A percentile compares a stretch with the other conserved stretches of the same genome.
Conservation (phyloP, 1,140 invertebrate genomes). For the Chymomyza costata region DNA sequence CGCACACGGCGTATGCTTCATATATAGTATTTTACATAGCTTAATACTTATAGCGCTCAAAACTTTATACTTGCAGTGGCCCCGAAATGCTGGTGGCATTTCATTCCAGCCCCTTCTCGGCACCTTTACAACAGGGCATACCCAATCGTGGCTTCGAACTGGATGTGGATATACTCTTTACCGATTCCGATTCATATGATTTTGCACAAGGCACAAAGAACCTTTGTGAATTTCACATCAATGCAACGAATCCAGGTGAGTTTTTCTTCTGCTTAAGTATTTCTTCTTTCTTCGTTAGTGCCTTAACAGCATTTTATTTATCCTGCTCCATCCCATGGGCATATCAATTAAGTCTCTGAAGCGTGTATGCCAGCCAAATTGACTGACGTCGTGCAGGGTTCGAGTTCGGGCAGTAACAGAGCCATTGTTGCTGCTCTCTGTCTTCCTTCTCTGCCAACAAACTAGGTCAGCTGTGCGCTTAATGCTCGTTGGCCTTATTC, state of each 20-base stretch:
- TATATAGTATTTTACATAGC: slow-evolving; percentile 23
- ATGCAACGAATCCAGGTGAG: slow-evolving; percentile 79
- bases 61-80: slow-evolving; percentile 77
- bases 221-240: slow-evolving; percentile 84
- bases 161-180: slow-evolving; percentile 90
- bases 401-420: no score
- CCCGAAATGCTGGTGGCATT: slow-evolving; percentile 91
- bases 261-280: neutral
- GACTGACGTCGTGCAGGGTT: no score
- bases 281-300: no score
- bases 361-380: no score
- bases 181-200: slow-evolving; percentile 86
- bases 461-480: slow-evolving; percentile 26
- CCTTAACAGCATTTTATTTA: no score
- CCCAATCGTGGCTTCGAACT: slow-evolving; percentile 86
- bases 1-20: slow-evolving; percentile 25
- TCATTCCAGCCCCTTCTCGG: slow-evolving; percentile 85
- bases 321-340: neutral
- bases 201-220: slow-evolving; percentile 78
- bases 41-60: neutral
- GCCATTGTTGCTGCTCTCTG: neutral
- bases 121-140: slow-evolving; percentile 81
- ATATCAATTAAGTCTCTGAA: no score
- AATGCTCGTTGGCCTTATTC: slow-evolving; percentile 8
- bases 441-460: slow-evolving; percentile 9